Evolutionary conservation across 2,888 invertebrate genomes (phyloP).

Genomic region (Papilio protenor): DNA sequence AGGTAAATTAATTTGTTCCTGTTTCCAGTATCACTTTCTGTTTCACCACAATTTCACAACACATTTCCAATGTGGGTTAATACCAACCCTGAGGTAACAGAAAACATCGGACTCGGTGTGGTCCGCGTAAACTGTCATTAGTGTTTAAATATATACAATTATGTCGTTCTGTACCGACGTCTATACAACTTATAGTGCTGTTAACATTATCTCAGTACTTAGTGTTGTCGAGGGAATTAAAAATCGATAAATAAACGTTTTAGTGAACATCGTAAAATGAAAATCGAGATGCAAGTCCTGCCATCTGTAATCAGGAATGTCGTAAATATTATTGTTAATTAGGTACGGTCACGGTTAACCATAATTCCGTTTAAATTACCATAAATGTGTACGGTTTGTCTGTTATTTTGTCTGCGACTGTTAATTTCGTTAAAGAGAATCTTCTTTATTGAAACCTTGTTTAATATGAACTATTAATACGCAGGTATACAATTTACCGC

Average conservation of each 20-base stretch:
- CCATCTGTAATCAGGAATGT: slow-evolving; percentile 29
- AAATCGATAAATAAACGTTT: slow-evolving; percentile 38
- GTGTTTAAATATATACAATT: slow-evolving; percentile 30
- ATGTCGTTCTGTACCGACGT: slow-evolving; percentile 4
- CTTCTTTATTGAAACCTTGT: slow-evolving; percentile 1
- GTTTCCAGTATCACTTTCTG: slow-evolving; percentile 1
- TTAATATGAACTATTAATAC: not conserved
- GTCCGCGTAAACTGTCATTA: slow-evolving; percentile 36
- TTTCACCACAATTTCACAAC: slow-evolving; percentile 25
- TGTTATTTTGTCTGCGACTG: slow-evolving; percentile 6
- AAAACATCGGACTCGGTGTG: slow-evolving; percentile 32
- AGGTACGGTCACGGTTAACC: slow-evolving; percentile 16
- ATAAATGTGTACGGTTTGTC: slow-evolving; percentile 2
- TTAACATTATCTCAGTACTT: slow-evolving; percentile 29
- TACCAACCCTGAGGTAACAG: slow-evolving; percentile 22
- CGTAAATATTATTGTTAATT: slow-evolving; percentile 37
- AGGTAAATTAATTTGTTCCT: not conserved
- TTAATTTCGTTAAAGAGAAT: slow-evolving; percentile 3
- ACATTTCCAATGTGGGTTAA: slow-evolving; percentile 35
- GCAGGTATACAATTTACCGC: not conserved
- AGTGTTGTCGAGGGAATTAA: slow-evolving; percentile 34
- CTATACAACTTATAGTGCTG: slow-evolving; percentile 4
- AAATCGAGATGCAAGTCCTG: slow-evolving; percentile 10
- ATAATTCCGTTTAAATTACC: not conserved
- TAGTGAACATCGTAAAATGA: slow-evolving; percentile 31